Percentiles rank a stretch among this genome's conserved stretches.
Conservation (phyloP, 2,113 vertebrate species). For the Myiozetetes cayanensis region DNA sequence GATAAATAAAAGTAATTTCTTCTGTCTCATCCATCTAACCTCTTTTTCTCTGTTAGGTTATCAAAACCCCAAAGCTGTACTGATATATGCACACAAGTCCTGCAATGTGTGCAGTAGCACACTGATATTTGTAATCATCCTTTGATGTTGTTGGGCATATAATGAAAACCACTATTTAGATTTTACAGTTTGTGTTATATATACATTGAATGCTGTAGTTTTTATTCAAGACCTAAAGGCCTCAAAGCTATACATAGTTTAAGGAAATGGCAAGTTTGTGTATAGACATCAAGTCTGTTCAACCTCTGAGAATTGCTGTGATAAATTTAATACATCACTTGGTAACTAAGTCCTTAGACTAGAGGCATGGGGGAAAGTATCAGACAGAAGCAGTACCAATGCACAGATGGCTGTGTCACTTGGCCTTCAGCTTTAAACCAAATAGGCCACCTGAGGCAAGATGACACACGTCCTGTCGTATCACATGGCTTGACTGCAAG, state of each 20-base stretch:
- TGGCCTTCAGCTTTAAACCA: slow-evolving; percentile 31
- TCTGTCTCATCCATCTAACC: not conserved
- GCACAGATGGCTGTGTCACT: slow-evolving; percentile 2
- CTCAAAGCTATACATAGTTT: not conserved
- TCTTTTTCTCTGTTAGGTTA: not conserved
- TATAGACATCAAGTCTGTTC: not conserved
- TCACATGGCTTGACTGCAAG: not conserved
- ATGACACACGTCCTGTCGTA: not conserved
- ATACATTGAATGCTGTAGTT: not conserved
- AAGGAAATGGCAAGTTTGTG: not conserved
- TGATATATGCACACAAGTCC: not conserved
- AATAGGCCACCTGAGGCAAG: slow-evolving; percentile 3
- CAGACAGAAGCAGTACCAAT: not conserved
- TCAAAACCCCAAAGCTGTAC: not conserved
- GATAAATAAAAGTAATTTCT: not conserved
- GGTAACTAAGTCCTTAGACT: not conserved
- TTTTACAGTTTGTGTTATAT: not conserved
- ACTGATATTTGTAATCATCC: not conserved
- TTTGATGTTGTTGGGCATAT: not conserved
- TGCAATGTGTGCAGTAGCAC: not conserved
- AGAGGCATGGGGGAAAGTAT: not conserved
- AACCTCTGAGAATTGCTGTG: not conserved
- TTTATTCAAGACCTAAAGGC: not conserved
- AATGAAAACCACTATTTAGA: not conserved
- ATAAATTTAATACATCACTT: not conserved